Evolutionary conservation across 2,888 invertebrate species (phyloP), one percentile per base, ranked within the genome.

Genomic region (Patella pellucida): DNA sequence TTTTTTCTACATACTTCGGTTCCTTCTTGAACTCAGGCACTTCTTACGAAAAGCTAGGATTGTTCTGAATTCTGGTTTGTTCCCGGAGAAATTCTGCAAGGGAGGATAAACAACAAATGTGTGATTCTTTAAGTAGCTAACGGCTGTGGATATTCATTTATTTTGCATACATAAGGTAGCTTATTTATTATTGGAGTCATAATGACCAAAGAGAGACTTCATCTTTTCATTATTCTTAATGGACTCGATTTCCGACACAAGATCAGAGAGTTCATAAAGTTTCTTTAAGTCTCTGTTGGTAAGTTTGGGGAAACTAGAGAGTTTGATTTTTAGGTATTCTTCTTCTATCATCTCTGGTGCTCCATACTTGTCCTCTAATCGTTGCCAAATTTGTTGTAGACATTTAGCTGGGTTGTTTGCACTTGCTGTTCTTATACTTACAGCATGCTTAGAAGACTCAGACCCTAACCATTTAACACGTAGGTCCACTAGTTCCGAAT

Each of bases 161-260:
- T 27, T 3, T 27, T 27, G 27, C 27, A 27, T 2, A 27, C 3
- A 15, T 73, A 75, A 0, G 84, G 80, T 4, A 83, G 74, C 71
- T 83, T 83, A 12, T 51, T 27, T 1, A 83, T 74, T 3, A 84
- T 80, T 0, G 80, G 79, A 9, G 69, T 69, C 2, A 83, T 73
- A 79, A 67, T 79, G 81, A 11, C 77, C 69, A n/a, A 84, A 72
- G 12, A 77, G 31, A 3, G 73, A 3, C 3, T 51, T 52, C 56
- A 76, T 81, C 15, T 71, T 73, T 2, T 71, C 73, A 31, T 82
- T 71, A 52, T 74, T 68, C 52, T 81, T 80, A 50, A 78, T 14
- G 3, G 74, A 62, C 67, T 84, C 74, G 16, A 79, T 77, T 62
- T 80, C 79, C 23, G 62, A 69, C 12, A 81, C 68, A 52, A 78